phyloP scores from a whole-genome alignment of 1,140 invertebrate species.

The Drosophila arizonae region DNA sequence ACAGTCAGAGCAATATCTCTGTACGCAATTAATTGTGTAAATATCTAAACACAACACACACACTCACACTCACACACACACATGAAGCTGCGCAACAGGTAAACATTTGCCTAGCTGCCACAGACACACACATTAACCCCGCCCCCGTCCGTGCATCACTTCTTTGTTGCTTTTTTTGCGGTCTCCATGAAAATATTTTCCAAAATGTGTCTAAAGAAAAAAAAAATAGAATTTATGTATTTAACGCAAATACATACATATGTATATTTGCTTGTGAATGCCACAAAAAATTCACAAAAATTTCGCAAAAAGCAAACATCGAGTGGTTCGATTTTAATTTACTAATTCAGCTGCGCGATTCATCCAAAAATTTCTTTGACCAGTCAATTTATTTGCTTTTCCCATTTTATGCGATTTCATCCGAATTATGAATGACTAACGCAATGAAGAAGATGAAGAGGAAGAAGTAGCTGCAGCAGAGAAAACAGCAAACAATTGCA shows the following conservation, averaged over 20 bases:
- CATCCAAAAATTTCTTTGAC: not conserved
- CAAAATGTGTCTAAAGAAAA: constrained; percentile 21
- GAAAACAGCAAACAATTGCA: not conserved
- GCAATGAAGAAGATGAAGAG: not conserved
- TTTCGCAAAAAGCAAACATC: constrained; percentile 9
- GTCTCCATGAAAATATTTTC: constrained; percentile 57
- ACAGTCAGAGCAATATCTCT: constrained; percentile 2
- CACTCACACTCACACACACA: constrained; percentile 5
- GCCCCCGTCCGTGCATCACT: not conserved
- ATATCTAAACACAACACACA: constrained; percentile 44
- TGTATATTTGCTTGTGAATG: constrained; percentile 39
- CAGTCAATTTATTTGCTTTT: constrained; percentile 39
- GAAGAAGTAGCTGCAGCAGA: not conserved
- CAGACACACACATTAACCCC: not conserved
- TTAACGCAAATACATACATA: too few relatives aligned
- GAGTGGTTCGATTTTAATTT: constrained; percentile 8
- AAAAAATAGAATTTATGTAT: not conserved
- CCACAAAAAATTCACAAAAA: constrained; percentile 1
- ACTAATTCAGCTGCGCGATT: not conserved
- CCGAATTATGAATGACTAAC: constrained; percentile 36
- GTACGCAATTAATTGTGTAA: constrained; percentile 54
- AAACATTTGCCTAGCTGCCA: constrained; percentile 14
- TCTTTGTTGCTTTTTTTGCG: constrained; percentile 10
- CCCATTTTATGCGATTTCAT: constrained; percentile 41
- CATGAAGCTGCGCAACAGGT: constrained; percentile 6